Percentiles rank a stretch among this genome's conserved stretches.
phyloP scores from a whole-genome alignment of 2,888 invertebrate genomes.

The Ochropacha duplaris region DNA sequence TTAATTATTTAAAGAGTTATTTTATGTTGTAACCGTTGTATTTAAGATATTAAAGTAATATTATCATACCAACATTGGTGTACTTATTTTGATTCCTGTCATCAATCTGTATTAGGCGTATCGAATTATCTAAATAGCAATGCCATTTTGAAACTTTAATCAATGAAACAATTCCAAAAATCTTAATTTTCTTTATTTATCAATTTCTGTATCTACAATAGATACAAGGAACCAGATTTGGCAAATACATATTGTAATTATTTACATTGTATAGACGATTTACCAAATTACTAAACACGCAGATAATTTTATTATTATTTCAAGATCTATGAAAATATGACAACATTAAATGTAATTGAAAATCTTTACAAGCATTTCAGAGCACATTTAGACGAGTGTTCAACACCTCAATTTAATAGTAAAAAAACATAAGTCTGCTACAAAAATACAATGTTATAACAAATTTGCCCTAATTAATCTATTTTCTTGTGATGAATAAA shows the following conservation, averaged over 20 bases:
- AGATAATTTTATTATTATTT: slow-evolving; percentile 2
- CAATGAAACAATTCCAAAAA: slow-evolving; percentile 28
- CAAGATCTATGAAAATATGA: slow-evolving; percentile 1
- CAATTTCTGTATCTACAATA: slow-evolving; percentile 82
- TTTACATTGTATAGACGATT: slow-evolving; percentile 52
- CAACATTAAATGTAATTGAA: neutral
- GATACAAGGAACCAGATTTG: slow-evolving; percentile 67
- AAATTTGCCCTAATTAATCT: slow-evolving; percentile 41
- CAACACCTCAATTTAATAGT: slow-evolving; percentile 1
- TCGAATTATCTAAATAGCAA: too few relatives aligned
- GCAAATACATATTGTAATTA: slow-evolving; percentile 54
- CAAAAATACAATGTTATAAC: slow-evolving; percentile 57
- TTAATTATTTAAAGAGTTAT: slow-evolving; percentile 78
- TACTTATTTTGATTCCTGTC: slow-evolving; percentile 13
- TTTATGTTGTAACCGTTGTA: slow-evolving; percentile 81
- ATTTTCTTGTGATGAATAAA: slow-evolving; percentile 56
- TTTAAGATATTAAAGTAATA: slow-evolving; percentile 73
- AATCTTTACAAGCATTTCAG: neutral
- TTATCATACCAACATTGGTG: slow-evolving; percentile 30
- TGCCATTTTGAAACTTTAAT: neutral
- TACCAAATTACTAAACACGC: slow-evolving; percentile 30
- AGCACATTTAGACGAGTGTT: slow-evolving; percentile 1
- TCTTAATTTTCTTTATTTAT: slow-evolving; percentile 75
- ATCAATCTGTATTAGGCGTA: too few relatives aligned
- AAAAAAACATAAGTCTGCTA: slow-evolving; percentile 38